Base-by-base conservation (phyloP, 2,888 invertebrate species). In the Lysandra bellargus region DNA sequence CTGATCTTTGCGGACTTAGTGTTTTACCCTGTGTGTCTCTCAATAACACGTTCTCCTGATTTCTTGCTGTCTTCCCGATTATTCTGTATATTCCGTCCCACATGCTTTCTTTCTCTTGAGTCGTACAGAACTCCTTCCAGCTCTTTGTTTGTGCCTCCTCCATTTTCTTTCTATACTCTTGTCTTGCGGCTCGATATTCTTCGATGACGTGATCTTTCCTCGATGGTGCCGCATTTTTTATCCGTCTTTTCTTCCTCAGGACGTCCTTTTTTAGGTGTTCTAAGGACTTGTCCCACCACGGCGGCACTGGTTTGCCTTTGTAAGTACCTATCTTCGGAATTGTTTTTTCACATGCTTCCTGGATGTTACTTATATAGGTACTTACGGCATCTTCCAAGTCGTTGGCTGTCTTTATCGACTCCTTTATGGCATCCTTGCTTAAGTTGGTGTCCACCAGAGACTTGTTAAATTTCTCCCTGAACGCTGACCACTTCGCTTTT, bases 41-140 rank as follows among this genome's bases (percentile, higher is more conserved):
- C 5, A 40, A 0, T 23, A 23, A 23, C 23, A 23, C 23, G 23
- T 23, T 23, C 0, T 23, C 23, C 23, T 23, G 23, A 0, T 23
- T 23, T 23, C 23, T 23, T 23, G 23, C 23, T 23, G 23, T 23
- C 23, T 23, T 44, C 1, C 44, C 44, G 9, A 23, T 23, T 0
- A 23, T 44, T 9, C 44, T 9, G 9, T 2, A 37, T 37, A 37
- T 37, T 0, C 23, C 23, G 23, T 23, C 23, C 23, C 23, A 23
- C 23, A 44, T 44, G 2, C 44, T 44, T 44, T 44, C 44, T 44
- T 44, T 83, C 82, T 83, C 82, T 61, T 85, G 83, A 7, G n/a
- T 82, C 6, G 80, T 7, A 77, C 44, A 44, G 78, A 83, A 84
- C 4, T 82, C 79, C 73, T 83, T 83, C 83, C 84, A 84, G 44